Evolutionary conservation across 2,888 invertebrate genomes (phyloP).

Genomic region (Trileptium ribeirensis): DNA sequence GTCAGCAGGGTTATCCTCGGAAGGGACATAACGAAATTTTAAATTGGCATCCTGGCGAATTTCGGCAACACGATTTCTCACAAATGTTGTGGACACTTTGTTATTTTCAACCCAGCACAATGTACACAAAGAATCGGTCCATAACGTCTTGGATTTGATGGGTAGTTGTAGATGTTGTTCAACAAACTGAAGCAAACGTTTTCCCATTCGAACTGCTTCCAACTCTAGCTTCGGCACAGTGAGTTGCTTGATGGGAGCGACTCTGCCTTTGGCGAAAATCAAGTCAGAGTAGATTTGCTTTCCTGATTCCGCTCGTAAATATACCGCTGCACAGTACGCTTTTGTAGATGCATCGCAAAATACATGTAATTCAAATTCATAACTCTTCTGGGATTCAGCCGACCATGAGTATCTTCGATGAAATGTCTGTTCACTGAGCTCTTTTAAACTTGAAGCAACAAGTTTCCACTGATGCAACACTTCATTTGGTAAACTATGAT

Average conservation of each 20-base stretch:
- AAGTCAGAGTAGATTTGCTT: neutral
- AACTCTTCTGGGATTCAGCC: too few relatives aligned
- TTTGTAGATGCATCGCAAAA: neutral
- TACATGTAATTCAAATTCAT: neutral
- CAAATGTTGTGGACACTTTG: neutral
- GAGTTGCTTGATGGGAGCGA: neutral
- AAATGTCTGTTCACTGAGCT: too few relatives aligned
- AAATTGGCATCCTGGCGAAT: neutral
- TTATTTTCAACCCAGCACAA: neutral
- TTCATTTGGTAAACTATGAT: neutral
- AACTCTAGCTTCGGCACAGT: neutral
- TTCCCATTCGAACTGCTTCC: neutral
- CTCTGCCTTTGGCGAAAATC: neutral
- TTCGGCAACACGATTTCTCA: neutral
- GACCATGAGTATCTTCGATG: neutral
- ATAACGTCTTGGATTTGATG: neutral
- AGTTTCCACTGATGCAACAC: neutral
- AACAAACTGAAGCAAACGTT: neutral
- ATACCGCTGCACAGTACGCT: neutral
- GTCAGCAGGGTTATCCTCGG: neutral
- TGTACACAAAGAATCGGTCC: neutral
- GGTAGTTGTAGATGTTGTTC: neutral
- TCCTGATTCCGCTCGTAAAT: neutral
- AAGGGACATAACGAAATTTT: neutral
- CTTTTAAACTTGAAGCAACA: too few relatives aligned